Percentiles rank a stretch among this genome's conserved stretches.
Evolutionary conservation across 2,888 invertebrate species (phyloP).

Genomic region (Cotesia congregata): DNA sequence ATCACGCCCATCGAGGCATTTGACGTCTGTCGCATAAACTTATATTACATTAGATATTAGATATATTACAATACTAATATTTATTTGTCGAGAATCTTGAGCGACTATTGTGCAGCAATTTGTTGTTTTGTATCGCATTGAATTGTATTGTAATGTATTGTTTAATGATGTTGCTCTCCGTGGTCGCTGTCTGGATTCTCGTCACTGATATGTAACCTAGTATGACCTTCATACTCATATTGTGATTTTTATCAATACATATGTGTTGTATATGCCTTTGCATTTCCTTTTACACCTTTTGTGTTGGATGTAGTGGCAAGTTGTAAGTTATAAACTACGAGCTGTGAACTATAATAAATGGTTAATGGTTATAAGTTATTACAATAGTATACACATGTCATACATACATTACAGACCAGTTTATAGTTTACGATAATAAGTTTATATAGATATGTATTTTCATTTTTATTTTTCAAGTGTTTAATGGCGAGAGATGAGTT

Average conservation of each 20-base stretch:
- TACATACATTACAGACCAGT: conserved; percentile 21
- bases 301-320: too few relatives aligned
- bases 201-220: background rate
- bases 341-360: conserved; percentile 1
- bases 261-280: background rate
- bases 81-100: background rate
- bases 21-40: conserved; percentile 32
- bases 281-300: background rate
- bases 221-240: background rate
- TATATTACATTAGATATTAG: background rate
- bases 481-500: conserved; percentile 10
- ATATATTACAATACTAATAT: background rate
- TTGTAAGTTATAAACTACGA: background rate
- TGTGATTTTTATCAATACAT: background rate
- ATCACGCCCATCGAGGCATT: conserved; percentile 23
- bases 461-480: background rate
- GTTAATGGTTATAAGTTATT: conserved; percentile 12
- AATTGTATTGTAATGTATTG: background rate
- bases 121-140: background rate
- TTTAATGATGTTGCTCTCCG: background rate
- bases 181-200: conserved; percentile 13
- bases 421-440: background rate
- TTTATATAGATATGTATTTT: background rate
- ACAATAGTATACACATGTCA: conserved; percentile 10
- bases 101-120: too few relatives aligned